Percentiles rank a stretch among this genome's conserved stretches.
Conservation (phyloP, 2,888 invertebrate genomes). For the Chymomyza amoena region DNA sequence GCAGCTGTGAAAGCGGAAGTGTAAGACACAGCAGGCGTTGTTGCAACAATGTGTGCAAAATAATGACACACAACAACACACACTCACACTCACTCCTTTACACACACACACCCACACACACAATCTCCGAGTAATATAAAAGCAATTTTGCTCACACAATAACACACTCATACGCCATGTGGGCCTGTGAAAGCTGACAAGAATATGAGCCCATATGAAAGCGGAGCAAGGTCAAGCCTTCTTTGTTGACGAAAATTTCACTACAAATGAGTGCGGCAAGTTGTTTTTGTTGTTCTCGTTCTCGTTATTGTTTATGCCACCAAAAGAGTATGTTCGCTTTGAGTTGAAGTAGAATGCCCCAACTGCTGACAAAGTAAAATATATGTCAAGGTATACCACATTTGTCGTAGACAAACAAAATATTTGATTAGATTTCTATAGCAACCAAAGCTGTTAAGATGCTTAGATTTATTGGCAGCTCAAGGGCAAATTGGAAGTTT, state of each 20-base stretch:
- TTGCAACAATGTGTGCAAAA: conserved; percentile 50
- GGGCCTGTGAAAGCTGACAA: not conserved
- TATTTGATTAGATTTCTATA: too few relatives aligned
- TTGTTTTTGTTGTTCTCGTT: conserved; percentile 10
- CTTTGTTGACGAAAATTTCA: conserved; percentile 55
- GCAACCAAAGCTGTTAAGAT: too few relatives aligned
- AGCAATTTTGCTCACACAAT: conserved; percentile 42
- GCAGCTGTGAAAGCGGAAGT: conserved; percentile 56
- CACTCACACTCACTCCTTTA: not conserved
- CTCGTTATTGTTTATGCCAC: too few relatives aligned
- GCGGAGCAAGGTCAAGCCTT: conserved; percentile 47
- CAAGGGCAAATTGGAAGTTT: too few relatives aligned
- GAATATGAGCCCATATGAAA: conserved; percentile 13
- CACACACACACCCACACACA: not conserved
- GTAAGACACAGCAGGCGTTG: conserved; percentile 57
- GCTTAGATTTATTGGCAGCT: too few relatives aligned
- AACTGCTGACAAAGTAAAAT: too few relatives aligned
- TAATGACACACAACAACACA: conserved; percentile 38
- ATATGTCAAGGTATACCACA: too few relatives aligned
- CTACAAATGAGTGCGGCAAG: conserved; percentile 41
- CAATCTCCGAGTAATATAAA: conserved; percentile 35
- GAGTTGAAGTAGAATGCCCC: too few relatives aligned
- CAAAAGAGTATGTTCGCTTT: too few relatives aligned
- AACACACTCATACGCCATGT: not conserved
- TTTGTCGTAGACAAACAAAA: too few relatives aligned